These are phyloP conservation scores for Scelioninae gen. 1 DNA, from an alignment of 2,888 invertebrate genomes.

Conservation along the genomic window DNA sequence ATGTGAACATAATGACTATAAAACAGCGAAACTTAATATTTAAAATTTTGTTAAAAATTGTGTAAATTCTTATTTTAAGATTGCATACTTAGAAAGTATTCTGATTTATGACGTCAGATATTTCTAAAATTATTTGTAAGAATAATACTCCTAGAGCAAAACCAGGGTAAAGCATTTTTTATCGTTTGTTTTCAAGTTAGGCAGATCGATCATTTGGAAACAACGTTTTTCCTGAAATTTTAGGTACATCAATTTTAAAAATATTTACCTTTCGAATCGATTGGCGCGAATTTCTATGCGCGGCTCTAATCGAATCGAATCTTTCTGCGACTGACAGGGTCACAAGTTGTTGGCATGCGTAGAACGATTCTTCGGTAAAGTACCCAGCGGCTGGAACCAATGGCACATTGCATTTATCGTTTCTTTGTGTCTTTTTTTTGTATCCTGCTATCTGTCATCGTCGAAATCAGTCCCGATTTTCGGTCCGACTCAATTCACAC, in stretches of 20 bases:
- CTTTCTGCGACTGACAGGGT: slow-evolving; percentile 42
- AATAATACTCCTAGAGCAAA: no score
- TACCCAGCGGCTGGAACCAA: slow-evolving; percentile 51
- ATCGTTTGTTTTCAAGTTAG: no score
- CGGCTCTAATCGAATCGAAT: slow-evolving; percentile 47
- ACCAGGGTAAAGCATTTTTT: no score
- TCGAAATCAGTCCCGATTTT: not conserved
- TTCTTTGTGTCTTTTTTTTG: slow-evolving; percentile 7
- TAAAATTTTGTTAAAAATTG: no score
- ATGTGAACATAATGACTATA: no score
- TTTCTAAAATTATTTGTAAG: no score
- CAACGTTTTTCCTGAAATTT: not conserved
- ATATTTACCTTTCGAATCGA: slow-evolving; percentile 49
- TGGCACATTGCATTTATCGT: slow-evolving; percentile 32
- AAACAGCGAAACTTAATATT: no score
- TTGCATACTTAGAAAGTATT: no score
- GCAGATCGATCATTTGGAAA: no score
- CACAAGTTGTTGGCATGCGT: slow-evolving; percentile 59
- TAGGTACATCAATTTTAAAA: not conserved
- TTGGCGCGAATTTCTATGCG: slow-evolving; percentile 45
- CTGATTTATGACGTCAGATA: no score
- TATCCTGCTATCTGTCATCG: not conserved
- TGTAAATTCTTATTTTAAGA: no score
- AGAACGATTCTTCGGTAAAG: slow-evolving; percentile 58
- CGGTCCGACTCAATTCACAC: not conserved